Evolutionary conservation across 2,888 invertebrate genomes (phyloP).

Genomic region (Malthinus seriepunctatus): DNA sequence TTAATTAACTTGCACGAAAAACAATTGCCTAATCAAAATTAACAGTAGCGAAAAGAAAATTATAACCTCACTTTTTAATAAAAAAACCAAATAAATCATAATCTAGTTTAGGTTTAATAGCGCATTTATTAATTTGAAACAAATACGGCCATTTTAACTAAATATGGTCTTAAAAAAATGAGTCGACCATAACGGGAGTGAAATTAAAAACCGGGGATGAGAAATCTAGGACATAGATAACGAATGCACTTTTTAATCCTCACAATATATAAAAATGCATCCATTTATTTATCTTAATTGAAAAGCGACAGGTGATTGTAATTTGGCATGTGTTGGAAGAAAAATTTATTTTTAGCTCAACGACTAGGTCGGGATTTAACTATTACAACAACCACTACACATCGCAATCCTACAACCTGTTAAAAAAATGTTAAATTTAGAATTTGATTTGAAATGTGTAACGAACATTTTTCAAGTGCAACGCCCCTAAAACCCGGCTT

Average conservation of each 20-base stretch:
- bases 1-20: too few relatives aligned
- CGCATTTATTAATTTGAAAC: conserved; percentile 3
- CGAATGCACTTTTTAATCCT: conserved; percentile 19
- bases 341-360: not conserved
- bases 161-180: conserved; percentile 15
- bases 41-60: too few relatives aligned
- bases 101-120: not conserved
- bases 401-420: conserved; percentile 17
- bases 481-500: conserved; percentile 10
- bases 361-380: not conserved
- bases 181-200: conserved; percentile 5
- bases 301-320: conserved; percentile 2
- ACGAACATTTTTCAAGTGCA: not conserved
- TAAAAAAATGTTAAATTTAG: conserved; percentile 1
- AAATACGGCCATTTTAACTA: not conserved
- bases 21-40: not conserved
- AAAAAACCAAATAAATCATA: too few relatives aligned
- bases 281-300: not conserved
- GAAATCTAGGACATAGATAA: conserved; percentile 29
- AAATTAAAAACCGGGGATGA: conserved; percentile 21
- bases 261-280: not conserved
- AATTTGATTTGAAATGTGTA: not conserved
- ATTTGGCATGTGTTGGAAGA: not conserved
- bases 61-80: too few relatives aligned
- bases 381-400: conserved; percentile 8